Conservation (phyloP, 64 coral and sea anemone genomes). For the Porites australiensis region DNA sequence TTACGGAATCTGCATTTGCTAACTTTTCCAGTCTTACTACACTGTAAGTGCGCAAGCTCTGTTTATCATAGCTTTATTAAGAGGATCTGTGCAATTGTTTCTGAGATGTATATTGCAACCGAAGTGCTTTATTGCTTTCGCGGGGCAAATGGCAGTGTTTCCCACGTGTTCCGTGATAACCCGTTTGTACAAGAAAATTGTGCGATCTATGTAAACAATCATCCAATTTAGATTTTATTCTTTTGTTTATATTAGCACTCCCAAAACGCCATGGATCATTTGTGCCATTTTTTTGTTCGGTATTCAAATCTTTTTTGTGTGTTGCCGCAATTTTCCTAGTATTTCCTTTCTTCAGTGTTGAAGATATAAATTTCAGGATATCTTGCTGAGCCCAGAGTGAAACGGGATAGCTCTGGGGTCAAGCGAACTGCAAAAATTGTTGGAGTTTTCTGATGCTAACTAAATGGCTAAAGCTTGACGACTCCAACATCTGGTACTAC, state of each 20-base stretch:
- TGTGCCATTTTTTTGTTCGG: not conserved
- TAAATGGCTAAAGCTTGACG: slow-evolving; percentile 17
- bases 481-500: slow-evolving; percentile 16
- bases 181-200: slow-evolving; percentile 28
- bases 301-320: slow-evolving; percentile 7
- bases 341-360: slow-evolving; percentile 31
- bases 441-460: not conserved
- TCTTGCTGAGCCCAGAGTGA: slow-evolving; percentile 21
- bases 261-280: not conserved
- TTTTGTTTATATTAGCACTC: slow-evolving; percentile 3
- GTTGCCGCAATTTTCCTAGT: slow-evolving; percentile 12
- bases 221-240: slow-evolving; percentile 8
- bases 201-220: slow-evolving; percentile 28
- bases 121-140: not conserved
- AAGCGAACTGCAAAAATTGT: not conserved
- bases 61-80: not conserved
- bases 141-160: not conserved
- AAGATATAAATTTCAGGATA: slow-evolving; percentile 53
- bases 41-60: slow-evolving; percentile 31
- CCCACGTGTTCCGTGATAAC: slow-evolving; percentile 24
- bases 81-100: not conserved
- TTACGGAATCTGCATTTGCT: not conserved
- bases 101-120: not conserved
- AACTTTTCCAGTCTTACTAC: not conserved
- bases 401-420: slow-evolving; percentile 39